Base-by-base conservation (phyloP, 2,113 vertebrate genomes). In the Ochotona curzoniae region DNA sequence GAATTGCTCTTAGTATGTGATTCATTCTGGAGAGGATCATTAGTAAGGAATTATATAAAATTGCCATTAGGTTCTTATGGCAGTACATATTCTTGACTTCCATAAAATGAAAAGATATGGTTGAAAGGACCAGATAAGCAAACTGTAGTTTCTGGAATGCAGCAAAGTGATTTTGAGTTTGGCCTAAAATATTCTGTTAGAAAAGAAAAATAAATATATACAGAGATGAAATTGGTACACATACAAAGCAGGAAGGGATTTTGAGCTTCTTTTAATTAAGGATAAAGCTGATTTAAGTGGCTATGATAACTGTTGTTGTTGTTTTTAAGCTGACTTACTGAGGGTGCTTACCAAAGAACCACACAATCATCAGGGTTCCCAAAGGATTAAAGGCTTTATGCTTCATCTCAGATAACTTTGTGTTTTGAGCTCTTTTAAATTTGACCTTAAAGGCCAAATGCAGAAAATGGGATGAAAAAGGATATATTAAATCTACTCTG, bases 401-500 rank as follows among this genome's bases (percentile, higher is more conserved):
- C 76, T 82, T 91, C 96, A 91, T 84, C 93, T 32, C 23, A 91
- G 87, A 49, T 80, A n/a, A 54, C 9, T 80, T 83, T 1, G 28
- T 79, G 13, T 87, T 91, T 84, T 69, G n/a, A 83, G 2, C 2
- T 23, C 32, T 73, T 87, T 76, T 87, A 95, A 90, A 91, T 83
- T 96, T 89, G 83, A 92, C 83, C 30, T 86, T 74, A 67, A 86
- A 80, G 25, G 54, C 76, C 30, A 73, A 51, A 89, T 79, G 54
- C 57, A 73, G 61, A 94, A 84, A 95, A 73, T 57, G 54, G 38
- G 23, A 54, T 91, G 38, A 69, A 90, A 93, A 25, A 93, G 23
- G 28, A 70, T 63, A 6, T 88, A 57, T 93, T 94, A 93, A 93
- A 83, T 93, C 85, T 86, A 35, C 69, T 96, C 78, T 61, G 66